Base-by-base conservation (phyloP, 1,140 invertebrate genomes). In the Palaemon carinicauda region DNA sequence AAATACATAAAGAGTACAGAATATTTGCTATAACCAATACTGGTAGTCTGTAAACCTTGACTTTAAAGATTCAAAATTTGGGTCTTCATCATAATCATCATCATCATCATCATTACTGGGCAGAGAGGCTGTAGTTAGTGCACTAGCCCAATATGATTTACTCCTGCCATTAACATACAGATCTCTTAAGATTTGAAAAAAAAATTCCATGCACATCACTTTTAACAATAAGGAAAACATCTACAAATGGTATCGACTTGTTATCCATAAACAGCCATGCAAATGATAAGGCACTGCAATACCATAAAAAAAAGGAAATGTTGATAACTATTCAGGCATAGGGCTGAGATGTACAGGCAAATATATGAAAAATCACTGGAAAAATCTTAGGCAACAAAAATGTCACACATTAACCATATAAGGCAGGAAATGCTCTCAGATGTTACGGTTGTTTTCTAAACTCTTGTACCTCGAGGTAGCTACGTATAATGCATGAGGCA, bases 381-480 rank as follows among this genome's bases (percentile, higher is more conserved):
- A 41, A 41, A 41, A 9, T 12, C 12, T 41, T 9, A 5, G 41
- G 41, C 41, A 41, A 41, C 41, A 41, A 41, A 41, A 41, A 9
- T 41, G 41, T 80, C 75, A 86, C 77, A 86, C n/a, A 65, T 77
- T 56, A 7, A 73, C 24, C 41, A 69, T 21, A 31, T 53, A 50
- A 73, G 78, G 84, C 84, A 86, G 84, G 84, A 86, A 86, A 86
- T 86, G 84, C 84, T 86, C 77, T 86, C 77, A 86, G 71, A 71
- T 69, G 50, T 80, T 82, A 73, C 51, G 52, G 51, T 74, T 82
- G 69, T 27, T 74, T 52, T 53, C 29, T 69, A 21, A 60, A n/a
- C 24, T 60, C 24, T 24, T 65, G 21, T 60, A 27, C 29, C 65
- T 29, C 54, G 29, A 27, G 33, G 75, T 79, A 79, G 53, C 41